Evolutionary conservation across 2,888 invertebrate genomes (phyloP), one percentile per base, ranked within the genome.

Genomic region (Stenotaenia linearis): DNA sequence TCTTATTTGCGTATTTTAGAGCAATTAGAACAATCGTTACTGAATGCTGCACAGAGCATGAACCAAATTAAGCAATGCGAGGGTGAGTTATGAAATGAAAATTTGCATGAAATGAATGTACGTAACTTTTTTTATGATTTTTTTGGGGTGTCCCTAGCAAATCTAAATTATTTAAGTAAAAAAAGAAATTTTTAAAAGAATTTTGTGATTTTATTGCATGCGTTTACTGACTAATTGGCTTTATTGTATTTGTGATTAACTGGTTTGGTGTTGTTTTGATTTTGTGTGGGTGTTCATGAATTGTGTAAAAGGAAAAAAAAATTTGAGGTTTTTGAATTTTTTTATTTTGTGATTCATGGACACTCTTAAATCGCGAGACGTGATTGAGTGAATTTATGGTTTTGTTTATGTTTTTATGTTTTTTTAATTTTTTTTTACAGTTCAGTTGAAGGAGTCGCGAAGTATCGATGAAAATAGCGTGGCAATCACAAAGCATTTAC

Each of bases 391-490:
- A 4, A 32, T 9, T 32, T 32, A 32, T 32, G 32, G 4, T 6
- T 32, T 32, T 32, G 32, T 32, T 32, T 32, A 32, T 32, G 32
- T 9, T 32, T 32, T 32, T 6, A 32, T 32, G 9, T 32, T 32
- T 32, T 50, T 1, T 18, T 77, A 79, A 77, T 40, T 77, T 79
- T 32, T 75, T 61, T 76, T 83, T 84, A 18, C 84, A 86, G 86
- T 83, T 81, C 85, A 86, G 83, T 82, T 86, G 79, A 83, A 84
- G 80, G 85, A 86, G 81, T 84, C 85, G 78, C 83, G 83, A 61
- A 84, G 84, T 81, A 85, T 86, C 81, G 82, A 83, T 69, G 84
- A 84, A 80, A 84, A 84, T 80, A 85, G 85, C 79, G 84, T 82
- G 80, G 84, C 84, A 79, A 82, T 85, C 37, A 84, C 85, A 23